Evolutionary conservation across 2,797 vertebrate genomes (phyloP), one percentile per base, ranked within the genome.

Genomic region (Chrysocyon brachyurus): DNA sequence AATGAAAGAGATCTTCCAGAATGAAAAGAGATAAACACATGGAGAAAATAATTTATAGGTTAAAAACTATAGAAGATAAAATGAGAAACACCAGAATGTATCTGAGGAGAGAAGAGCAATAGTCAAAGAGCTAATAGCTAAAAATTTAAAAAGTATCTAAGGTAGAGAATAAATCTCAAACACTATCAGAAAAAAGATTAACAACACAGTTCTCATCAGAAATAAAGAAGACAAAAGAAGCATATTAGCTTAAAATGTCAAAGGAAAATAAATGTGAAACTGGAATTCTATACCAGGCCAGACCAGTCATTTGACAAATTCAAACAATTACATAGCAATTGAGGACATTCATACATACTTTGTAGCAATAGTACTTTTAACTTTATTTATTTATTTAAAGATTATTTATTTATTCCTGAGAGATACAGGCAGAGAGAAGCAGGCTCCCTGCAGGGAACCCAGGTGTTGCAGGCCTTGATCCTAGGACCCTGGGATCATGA

Each of bases 201-300:
- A 81, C 33, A 85, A 9, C 28, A 81, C 4, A 81, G 28, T 77
- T 81, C 77, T 82, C 16, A 82, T 89, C 54, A 91, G n/a, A 91
- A 96, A 33, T 82, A 86, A 75, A 61, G 31, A 90, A 77, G 46
- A 77, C n/a, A 59, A 68, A 52, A 72, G 64, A 82, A 17, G 19
- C 24, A 52, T 26, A n/a, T 75, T 97, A 85, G 57, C 72, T 73
- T 81, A 81, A 90, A 91, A 72, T 86, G 26, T 54, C 68, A 26
- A 72, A 86, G n/a, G 72, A 86, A 93, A 86, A 90, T 82, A 90
- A 90, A 59, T 66, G 40, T 87, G 54, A 87, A 94, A 61, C 14
- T 91, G 73, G n/a, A 81, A 77, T 93, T 84, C 59, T 66, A 1
- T 90, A 87, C 33, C 21, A 77, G 59, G 36, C 46, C 46, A 70